Evolutionary conservation across 1,140 invertebrate genomes (phyloP), one percentile per base, ranked within the genome.

Genomic region (Parasteatoda tepidariorum): DNA sequence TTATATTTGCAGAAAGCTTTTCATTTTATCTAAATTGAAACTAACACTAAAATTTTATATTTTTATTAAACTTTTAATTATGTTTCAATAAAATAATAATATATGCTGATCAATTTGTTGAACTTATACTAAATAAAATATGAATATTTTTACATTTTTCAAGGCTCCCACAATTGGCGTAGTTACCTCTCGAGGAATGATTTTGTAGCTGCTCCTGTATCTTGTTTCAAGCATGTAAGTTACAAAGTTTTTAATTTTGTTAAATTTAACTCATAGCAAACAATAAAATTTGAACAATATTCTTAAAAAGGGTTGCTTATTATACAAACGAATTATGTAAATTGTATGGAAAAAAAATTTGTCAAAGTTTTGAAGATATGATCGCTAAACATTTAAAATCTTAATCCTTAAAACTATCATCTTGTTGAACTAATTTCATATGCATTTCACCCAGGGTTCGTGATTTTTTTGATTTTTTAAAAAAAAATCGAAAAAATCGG

Each of bases 181-280:
- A 90, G 92, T 28, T 93, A 95, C 85, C 89, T 98, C 2, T 91
- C 92, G 85, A 92, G 93, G 83, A 91, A 92, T 84, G 92, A 93
- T 85, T 96, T 97, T 88, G 90, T 92, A 79, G 96, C 95, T 22
- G 96, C 95, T 13, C 93, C 96, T 59, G 96, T 98, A 9, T 94
- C 93, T 57, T 94, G 94, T 88, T 98, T 98, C 88, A 94, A 93
- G 88, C 96, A 97, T 91, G 93, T 93, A 87, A 90, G 91, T n/a
- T n/a, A 18, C 34, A 26, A 15, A 57, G 75, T 79, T 26, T 85
- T 70, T 41, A 57, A 22, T 41, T 75, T 78, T 75, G 18, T 84
- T 68, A 38, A 13, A 4, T 64, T 66, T 33, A 66, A 31, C 26
- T 7, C 11, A 11, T 61, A 6, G 3, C 34, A 31, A 24, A 86